Evolutionary conservation across 2,797 vertebrate species (phyloP).

Genomic region (Coranthus polyacanthus): DNA sequence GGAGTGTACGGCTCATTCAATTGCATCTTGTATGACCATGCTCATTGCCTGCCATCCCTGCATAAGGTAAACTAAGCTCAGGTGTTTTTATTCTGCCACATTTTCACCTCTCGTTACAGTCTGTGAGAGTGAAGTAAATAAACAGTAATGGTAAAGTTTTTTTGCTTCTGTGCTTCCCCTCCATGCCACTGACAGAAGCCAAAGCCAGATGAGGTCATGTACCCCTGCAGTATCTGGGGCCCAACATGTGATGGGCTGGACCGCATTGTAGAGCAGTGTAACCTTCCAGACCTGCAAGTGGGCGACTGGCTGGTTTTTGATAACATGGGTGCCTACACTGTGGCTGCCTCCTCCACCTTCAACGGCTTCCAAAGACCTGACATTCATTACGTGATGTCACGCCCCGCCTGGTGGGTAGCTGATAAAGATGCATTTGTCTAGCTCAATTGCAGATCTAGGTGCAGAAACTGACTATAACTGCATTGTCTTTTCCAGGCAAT

Average conservation of each 20-base stretch:
- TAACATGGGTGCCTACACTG: slow-evolving; percentile 98
- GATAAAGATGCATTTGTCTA: not conserved
- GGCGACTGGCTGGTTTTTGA: slow-evolving; percentile 98
- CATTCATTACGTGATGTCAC: slow-evolving; percentile 93
- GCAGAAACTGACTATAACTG: slow-evolving; percentile 1
- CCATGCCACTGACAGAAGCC: slow-evolving; percentile 83
- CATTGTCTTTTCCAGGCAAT: slow-evolving; percentile 84
- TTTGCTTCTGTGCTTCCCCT: rapidly evolving
- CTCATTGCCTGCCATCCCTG: slow-evolving; percentile 90
- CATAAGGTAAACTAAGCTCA: slow-evolving; percentile 87
- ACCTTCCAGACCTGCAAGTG: slow-evolving; percentile 92
- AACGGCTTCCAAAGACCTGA: slow-evolving; percentile 97
- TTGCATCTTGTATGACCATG: slow-evolving; percentile 95
- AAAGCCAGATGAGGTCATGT: slow-evolving; percentile 93
- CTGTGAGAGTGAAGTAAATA: not conserved
- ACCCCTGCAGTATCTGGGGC: slow-evolving; percentile 96
- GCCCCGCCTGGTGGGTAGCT: slow-evolving; percentile 90
- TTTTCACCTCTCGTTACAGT: not conserved
- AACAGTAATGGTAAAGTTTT: not conserved
- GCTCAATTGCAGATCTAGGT: not conserved
- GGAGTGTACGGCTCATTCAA: slow-evolving; percentile 98
- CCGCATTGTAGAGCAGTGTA: slow-evolving; percentile 92
- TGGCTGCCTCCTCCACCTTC: slow-evolving; percentile 95
- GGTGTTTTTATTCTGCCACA: not conserved
- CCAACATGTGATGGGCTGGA: slow-evolving; percentile 97